Conservation (phyloP, 2,797 vertebrate genomes). For the Fringilla coelebs region DNA sequence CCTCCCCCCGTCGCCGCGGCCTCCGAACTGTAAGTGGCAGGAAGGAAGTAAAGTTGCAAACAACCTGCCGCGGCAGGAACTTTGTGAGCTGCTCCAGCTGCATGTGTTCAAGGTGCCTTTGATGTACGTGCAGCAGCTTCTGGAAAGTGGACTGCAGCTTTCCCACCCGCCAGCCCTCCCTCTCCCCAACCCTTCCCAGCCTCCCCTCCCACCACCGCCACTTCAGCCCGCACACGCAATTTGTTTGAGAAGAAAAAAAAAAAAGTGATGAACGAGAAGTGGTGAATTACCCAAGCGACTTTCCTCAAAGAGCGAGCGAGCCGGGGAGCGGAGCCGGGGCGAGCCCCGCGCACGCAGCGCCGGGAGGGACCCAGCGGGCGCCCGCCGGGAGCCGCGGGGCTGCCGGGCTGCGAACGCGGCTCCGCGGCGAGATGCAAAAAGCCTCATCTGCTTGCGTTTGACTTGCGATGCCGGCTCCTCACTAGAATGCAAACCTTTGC, state of each 20-base stretch:
- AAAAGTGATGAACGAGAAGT: conserved; percentile 55
- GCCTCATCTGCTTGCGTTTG: conserved; percentile 36
- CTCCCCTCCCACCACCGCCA: background rate
- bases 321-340: background rate
- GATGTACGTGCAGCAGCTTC: conserved; percentile 42
- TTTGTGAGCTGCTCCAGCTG: conserved; percentile 39
- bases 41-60: conserved; percentile 70
- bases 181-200: background rate
- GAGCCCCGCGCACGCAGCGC: background rate
- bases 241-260: conserved; percentile 5
- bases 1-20: background rate
- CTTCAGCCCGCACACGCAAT: conserved; percentile 28
- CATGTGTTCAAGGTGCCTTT: conserved; percentile 68
- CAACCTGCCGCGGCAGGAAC: conserved; percentile 62
- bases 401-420: conserved; percentile 15
- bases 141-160: conserved; percentile 47
- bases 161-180: background rate
- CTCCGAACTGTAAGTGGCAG: conserved; percentile 32
- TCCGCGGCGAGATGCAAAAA: conserved; percentile 51
- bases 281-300: conserved; percentile 38
- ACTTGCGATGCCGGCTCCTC: conserved; percentile 60
- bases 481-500: conserved; percentile 70
- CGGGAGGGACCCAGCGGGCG: background rate
- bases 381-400: background rate
- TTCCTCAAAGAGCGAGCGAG: background rate